These are phyloP conservation scores for Cathartes aura DNA, from an alignment of 2,113 vertebrate species.

Conservation along the genomic window DNA sequence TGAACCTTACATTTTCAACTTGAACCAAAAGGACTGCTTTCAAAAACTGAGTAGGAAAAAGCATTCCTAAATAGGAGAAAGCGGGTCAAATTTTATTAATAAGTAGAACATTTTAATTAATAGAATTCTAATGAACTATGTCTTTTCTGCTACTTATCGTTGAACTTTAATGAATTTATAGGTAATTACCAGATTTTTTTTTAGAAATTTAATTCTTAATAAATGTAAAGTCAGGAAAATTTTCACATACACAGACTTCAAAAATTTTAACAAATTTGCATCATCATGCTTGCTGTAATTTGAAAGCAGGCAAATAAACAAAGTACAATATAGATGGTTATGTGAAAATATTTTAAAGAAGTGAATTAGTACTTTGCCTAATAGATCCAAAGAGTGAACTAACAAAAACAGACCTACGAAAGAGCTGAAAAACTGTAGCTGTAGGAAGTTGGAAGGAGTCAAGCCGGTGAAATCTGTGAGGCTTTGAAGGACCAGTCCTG, in stretches of 20 bases:
- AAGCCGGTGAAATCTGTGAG: background rate
- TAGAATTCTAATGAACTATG: background rate
- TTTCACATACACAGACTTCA: background rate
- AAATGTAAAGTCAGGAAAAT: background rate
- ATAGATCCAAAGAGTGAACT: background rate
- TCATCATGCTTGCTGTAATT: background rate
- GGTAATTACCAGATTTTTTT: background rate
- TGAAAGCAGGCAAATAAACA: background rate
- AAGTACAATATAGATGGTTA: background rate
- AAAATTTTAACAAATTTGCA: background rate
- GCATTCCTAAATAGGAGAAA: background rate
- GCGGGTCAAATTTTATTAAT: background rate
- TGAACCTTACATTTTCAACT: background rate
- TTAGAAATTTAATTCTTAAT: background rate
- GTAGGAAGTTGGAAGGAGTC: background rate
- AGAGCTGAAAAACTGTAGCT: background rate
- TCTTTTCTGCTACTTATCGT: background rate
- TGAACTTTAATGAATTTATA: background rate
- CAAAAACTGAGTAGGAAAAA: background rate
- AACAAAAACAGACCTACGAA: background rate
- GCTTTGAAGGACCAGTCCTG: background rate
- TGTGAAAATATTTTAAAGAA: background rate
- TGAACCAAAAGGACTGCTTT: background rate
- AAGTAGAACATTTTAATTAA: conserved; percentile 11
- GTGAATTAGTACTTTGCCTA: background rate